These are phyloP conservation scores for Heteronetta atricapilla DNA, from an alignment of 2,113 vertebrate species.

Conservation along the genomic window DNA sequence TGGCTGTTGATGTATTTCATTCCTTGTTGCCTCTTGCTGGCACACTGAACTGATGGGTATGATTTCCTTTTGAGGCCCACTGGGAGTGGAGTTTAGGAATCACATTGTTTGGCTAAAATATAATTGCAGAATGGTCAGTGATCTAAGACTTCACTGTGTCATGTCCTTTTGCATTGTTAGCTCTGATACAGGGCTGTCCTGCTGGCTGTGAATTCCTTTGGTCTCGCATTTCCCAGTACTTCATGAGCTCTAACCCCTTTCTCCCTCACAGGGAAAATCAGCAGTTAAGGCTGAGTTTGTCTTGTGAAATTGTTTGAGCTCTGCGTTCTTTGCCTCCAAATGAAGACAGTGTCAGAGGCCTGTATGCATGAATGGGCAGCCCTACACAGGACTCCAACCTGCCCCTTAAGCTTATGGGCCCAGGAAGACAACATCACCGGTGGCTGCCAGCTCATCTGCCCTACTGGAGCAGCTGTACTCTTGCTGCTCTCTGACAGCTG, in stretches of 20 bases:
- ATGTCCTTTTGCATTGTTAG: not conserved
- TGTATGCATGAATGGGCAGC: not conserved
- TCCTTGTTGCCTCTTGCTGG: not conserved
- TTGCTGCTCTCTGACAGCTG: not conserved
- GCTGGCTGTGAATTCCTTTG: not conserved
- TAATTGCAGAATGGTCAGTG: accelerated
- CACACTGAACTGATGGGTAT: not conserved
- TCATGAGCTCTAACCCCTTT: not conserved
- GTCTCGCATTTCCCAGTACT: not conserved
- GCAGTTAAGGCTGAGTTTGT: not conserved
- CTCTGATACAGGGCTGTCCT: not conserved
- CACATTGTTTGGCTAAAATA: not conserved
- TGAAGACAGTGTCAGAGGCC: not conserved
- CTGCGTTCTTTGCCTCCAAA: not conserved
- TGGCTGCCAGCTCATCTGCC: not conserved
- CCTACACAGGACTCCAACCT: not conserved
- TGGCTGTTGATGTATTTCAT: not conserved
- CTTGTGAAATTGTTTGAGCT: not conserved
- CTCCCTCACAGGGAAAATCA: not conserved
- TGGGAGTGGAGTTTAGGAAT: not conserved
- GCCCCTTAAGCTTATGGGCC: not conserved
- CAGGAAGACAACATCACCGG: not conserved
- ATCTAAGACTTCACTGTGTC: not conserved
- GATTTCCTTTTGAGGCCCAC: not conserved
- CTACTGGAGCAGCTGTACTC: no score